A percentile compares a stretch with the other conserved stretches of the same genome.
phyloP scores from a whole-genome alignment of 2,797 vertebrate genomes.

The Scolopax bukidnonensis region DNA sequence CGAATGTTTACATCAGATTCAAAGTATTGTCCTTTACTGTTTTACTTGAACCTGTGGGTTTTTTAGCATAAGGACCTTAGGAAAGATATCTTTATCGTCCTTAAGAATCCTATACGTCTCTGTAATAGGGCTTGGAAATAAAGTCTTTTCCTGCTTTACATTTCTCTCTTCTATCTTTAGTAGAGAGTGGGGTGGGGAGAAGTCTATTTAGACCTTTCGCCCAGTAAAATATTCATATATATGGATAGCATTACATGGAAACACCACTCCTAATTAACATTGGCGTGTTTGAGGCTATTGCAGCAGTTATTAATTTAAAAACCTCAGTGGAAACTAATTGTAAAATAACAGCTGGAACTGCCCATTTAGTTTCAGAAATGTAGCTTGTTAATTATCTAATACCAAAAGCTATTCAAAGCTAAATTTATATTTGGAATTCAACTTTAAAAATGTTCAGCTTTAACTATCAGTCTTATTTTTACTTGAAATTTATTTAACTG shows the following conservation, averaged over 20 bases:
- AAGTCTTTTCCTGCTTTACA: neutral
- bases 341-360: constrained; percentile 65
- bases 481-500: neutral
- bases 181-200: neutral
- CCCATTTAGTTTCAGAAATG: constrained; percentile 49
- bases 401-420: constrained; percentile 48
- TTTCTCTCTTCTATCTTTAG: constrained; percentile 14
- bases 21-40: neutral
- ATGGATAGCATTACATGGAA: constrained; percentile 54
- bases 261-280: constrained; percentile 44
- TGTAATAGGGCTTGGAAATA: neutral
- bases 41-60: neutral
- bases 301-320: constrained; percentile 67
- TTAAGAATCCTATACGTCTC: neutral
- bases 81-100: neutral
- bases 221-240: constrained; percentile 27
- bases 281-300: constrained; percentile 45
- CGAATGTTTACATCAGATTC: neutral
- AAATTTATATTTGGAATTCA: constrained; percentile 27
- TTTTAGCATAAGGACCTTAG: neutral
- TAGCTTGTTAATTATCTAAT: constrained; percentile 53
- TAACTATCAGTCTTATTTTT: neutral
- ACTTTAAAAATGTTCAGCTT: neutral
- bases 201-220: neutral
- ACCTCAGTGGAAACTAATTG: constrained; percentile 58